A percentile compares a stretch with the other conserved stretches of the same genome.
Evolutionary conservation across 2,113 vertebrate species (phyloP).

Genomic region (Pituophis catenifer): DNA sequence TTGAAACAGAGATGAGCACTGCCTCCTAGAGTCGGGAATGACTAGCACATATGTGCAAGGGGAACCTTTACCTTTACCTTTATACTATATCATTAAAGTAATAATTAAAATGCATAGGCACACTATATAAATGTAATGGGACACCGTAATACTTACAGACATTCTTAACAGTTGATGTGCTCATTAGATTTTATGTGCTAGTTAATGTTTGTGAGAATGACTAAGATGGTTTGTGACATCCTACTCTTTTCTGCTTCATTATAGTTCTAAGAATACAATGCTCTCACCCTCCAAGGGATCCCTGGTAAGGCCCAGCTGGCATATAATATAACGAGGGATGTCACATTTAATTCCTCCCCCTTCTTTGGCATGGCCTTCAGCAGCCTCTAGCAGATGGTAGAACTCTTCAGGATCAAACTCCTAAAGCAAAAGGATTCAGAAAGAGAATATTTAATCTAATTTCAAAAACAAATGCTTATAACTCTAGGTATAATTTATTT

Average conservation of each 20-base stretch:
- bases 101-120: neutral
- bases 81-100: neutral
- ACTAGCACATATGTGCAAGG: too few species aligned
- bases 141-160: neutral
- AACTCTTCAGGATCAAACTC: constrained; percentile 99
- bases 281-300: constrained; percentile 92
- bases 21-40: too few species aligned
- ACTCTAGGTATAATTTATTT: neutral
- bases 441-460: constrained; percentile 41
- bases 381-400: constrained; percentile 95
- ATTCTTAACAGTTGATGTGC: neutral
- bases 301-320: constrained; percentile 94
- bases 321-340: constrained; percentile 96
- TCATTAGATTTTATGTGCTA: neutral
- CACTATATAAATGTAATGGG: neutral
- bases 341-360: constrained; percentile 96
- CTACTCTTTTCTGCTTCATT: neutral
- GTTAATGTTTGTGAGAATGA: neutral
- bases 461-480: neutral
- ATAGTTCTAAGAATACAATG: constrained; percentile 24
- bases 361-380: constrained; percentile 96
- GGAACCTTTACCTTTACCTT: too few species aligned
- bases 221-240: neutral
- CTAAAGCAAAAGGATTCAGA: constrained; percentile 63
- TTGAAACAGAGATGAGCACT: too few species aligned